Evolutionary conservation across 2,797 vertebrate genomes (phyloP), one percentile per base, ranked within the genome.

Genomic region (Spea hammondii): DNA sequence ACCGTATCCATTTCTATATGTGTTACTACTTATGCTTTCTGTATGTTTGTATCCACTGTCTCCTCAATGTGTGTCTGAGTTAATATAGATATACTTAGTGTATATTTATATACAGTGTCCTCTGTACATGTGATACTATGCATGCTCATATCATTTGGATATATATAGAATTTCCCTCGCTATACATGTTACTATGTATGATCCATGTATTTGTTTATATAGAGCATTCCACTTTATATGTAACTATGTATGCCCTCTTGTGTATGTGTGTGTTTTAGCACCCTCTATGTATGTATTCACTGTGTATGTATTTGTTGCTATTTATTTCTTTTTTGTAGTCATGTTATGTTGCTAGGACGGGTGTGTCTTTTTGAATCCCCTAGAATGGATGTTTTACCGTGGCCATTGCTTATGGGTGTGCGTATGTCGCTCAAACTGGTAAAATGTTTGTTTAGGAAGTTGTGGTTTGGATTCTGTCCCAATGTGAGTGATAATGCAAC

Each of bases 371-470:
- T 62, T 14, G 14, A 17, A 17, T 17, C 59, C 7, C 32, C 14
- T 9, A 59, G 10, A 12, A 59, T 59, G 55, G 55, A 13, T n/a
- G 55, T 59, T 13, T 59, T 13, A 9, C 55, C 12, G 55, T 59
- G 55, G 12, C 55, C 55, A 10, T 12, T 59, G 8, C 32, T 13
- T 59, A 59, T 13, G 2, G 32, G 6, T 17, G 46, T 70, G 75
- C 65, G 5, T 62, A 32, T n/a, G 54, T 77, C 68, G 65, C 48
- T 65, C 6, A 5, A 32, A n/a, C 14, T 64, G 32, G 50, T 11
- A n/a, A n/a, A n/a, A 47, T 69, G 13, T 70, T 69, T 77, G 66
- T 77, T 62, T 60, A 77, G 68, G 68, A 77, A 77, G 69, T 47
- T 77, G 76, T 51, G 68, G 67, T 70, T 77, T 17, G 62, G 47